Conservation (phyloP, 1,140 invertebrate genomes). For the Wasmannia auropunctata region DNA sequence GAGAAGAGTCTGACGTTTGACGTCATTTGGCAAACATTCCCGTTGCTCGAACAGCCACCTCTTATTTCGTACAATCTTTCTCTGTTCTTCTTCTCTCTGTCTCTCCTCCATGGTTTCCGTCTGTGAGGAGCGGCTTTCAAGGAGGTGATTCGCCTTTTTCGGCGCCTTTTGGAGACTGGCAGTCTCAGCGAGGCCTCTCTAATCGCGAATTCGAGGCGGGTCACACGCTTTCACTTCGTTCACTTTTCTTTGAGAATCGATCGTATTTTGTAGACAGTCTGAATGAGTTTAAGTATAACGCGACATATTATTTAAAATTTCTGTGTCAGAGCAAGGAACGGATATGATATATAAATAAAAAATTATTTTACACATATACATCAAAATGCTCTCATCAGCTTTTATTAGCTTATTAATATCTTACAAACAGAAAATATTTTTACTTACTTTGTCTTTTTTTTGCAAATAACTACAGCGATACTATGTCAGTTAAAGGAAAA, state of each 20-base stretch:
- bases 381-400: not conserved
- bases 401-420: conserved; percentile 6
- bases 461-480: not conserved
- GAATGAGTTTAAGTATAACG: not conserved
- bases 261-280: conserved; percentile 13
- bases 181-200: conserved; percentile 40
- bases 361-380: not conserved
- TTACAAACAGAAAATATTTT: no score
- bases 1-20: conserved; percentile 59
- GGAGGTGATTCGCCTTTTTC: conserved; percentile 71
- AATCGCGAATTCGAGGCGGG: conserved; percentile 68
- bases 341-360: not conserved
- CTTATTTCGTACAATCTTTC: conserved; percentile 53
- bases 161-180: conserved; percentile 33
- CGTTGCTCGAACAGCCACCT: conserved; percentile 59
- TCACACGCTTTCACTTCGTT: conserved; percentile 63
- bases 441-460: no score
- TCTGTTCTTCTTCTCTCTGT: not conserved
- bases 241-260: conserved; percentile 23
- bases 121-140: conserved; percentile 50
- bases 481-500: not conserved
- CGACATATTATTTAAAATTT: not conserved
- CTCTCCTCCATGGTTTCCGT: conserved; percentile 7
- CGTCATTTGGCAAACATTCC: conserved; percentile 78
- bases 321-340: no score